These are phyloP conservation scores for Paedocypris micromegethes DNA, from an alignment of 2,797 vertebrate species.

Conservation along the genomic window DNA sequence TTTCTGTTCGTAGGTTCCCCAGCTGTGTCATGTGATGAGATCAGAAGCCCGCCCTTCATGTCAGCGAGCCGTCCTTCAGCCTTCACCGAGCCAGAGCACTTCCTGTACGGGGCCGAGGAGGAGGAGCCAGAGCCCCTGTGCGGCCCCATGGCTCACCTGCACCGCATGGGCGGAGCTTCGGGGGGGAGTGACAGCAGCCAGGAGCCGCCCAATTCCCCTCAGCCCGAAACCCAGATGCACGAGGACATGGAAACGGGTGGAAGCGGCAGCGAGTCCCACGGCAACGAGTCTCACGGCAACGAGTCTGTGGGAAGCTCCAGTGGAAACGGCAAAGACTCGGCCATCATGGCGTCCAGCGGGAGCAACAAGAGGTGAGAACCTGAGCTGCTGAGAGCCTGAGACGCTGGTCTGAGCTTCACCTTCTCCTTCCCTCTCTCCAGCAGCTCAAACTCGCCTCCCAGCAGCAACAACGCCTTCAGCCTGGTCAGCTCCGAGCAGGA, in stretches of 20 bases:
- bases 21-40: conserved; percentile 46
- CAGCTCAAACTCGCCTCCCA: conserved; percentile 72
- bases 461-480: conserved; percentile 81
- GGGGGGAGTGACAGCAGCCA: conserved; percentile 70
- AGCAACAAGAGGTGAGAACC: conserved; percentile 77
- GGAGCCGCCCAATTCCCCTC: conserved; percentile 47
- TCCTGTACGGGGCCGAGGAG: conserved; percentile 60
- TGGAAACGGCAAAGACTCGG: conserved; percentile 75
- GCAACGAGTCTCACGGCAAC: conserved; percentile 76
- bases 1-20: not conserved
- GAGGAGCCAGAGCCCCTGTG: conserved; percentile 45
- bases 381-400: not conserved
- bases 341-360: conserved; percentile 70
- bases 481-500: conserved; percentile 82
- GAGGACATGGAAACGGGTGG: conserved; percentile 84
- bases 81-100: conserved; percentile 50
- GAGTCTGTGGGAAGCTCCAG: conserved; percentile 72
- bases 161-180: conserved; percentile 70
- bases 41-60: conserved; percentile 46
- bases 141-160: conserved; percentile 57
- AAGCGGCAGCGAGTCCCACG: conserved; percentile 73
- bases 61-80: conserved; percentile 44
- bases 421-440: not conserved
- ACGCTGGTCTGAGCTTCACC: not conserved
- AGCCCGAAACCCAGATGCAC: conserved; percentile 60